Evolutionary conservation across 2,113 vertebrate species (phyloP).

Genomic region (Octodon degus): DNA sequence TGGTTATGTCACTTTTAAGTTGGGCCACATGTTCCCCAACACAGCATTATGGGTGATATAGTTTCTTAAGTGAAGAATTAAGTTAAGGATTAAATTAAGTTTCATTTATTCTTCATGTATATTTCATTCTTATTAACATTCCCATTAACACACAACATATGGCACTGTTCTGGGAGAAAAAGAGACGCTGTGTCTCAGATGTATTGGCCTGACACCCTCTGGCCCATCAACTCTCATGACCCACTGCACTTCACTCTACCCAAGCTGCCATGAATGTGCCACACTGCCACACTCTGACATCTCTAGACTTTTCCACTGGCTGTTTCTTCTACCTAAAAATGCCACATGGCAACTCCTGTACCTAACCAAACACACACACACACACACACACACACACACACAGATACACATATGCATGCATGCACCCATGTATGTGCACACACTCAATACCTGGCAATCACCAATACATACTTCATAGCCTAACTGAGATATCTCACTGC

Average conservation of each 20-base stretch:
- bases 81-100: neutral
- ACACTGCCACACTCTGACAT: neutral
- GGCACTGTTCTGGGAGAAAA: neutral
- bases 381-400: neutral
- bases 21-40: neutral
- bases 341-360: neutral
- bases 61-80: neutral
- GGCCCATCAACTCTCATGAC: neutral
- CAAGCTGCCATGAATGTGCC: neutral
- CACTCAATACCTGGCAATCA: neutral
- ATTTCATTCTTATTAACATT: neutral
- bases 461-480: neutral
- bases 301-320: neutral
- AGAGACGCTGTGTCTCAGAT: neutral
- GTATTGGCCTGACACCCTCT: neutral
- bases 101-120: neutral
- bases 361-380: neutral
- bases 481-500: neutral
- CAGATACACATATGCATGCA: neutral
- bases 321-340: neutral
- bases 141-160: neutral
- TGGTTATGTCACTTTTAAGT: neutral
- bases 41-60: neutral
- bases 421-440: neutral
- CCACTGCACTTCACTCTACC: neutral